Percentiles rank a stretch among this genome's conserved stretches.
These are phyloP conservation scores for Parelbella ahira DNA, from an alignment of 2,888 invertebrate species.

Conservation along the genomic window DNA sequence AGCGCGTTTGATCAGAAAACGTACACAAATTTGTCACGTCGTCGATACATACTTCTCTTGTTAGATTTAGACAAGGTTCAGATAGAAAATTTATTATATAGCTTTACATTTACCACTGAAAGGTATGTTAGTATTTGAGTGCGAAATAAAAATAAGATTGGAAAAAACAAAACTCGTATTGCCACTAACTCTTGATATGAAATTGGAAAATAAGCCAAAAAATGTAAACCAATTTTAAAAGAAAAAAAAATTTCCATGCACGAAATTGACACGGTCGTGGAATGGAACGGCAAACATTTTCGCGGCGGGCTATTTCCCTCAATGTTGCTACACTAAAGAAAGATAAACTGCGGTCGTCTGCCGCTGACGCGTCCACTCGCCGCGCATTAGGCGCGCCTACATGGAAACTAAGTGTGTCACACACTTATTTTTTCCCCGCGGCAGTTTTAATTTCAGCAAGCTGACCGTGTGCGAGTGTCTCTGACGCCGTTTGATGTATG, in stretches of 20 bases:
- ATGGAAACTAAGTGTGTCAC: conserved; percentile 67
- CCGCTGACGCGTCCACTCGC: conserved; percentile 72
- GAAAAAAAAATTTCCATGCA: conserved; percentile 22
- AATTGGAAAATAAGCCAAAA: conserved; percentile 17
- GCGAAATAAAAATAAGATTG: no score
- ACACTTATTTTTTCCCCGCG: conserved; percentile 72
- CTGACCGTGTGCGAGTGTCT: conserved; percentile 60
- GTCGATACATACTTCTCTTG: neutral
- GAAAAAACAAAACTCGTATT: no score
- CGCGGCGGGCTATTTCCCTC: conserved; percentile 58
- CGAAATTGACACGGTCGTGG: conserved; percentile 25
- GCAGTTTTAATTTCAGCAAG: conserved; percentile 72
- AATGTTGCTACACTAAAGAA: conserved; percentile 65
- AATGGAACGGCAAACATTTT: conserved; percentile 69
- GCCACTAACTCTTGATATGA: conserved; percentile 1
- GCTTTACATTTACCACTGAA: no score
- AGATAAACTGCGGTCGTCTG: conserved; percentile 73
- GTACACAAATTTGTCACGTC: conserved; percentile 20
- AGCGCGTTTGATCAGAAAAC: conserved; percentile 35
- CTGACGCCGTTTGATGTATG: conserved; percentile 64
- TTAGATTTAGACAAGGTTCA: no score
- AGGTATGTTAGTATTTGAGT: no score
- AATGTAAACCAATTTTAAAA: conserved; percentile 19
- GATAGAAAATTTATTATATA: no score
- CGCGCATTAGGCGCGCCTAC: conserved; percentile 71